A percentile compares a stretch with the other conserved stretches of the same genome.
Conservation (phyloP, 2,888 invertebrate genomes). For the Bruchidius siliquastri region DNA sequence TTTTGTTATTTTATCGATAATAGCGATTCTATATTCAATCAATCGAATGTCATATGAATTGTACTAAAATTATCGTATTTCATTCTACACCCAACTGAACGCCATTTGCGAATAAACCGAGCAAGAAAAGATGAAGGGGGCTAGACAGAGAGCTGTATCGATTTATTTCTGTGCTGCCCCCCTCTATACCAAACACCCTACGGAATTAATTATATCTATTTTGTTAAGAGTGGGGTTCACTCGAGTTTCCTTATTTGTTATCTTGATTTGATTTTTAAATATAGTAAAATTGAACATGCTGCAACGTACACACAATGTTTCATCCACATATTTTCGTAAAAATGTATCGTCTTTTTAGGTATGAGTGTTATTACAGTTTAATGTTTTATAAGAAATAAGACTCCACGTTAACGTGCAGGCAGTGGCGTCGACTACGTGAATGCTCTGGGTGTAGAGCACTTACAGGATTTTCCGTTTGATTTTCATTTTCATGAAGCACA, state of each 20-base stretch:
- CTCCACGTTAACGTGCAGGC: too few species aligned
- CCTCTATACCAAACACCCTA: conserved; percentile 34
- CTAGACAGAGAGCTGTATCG: conserved; percentile 30
- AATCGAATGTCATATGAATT: background rate
- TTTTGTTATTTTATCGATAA: background rate
- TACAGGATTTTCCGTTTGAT: too few species aligned
- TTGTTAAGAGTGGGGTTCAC: conserved; percentile 17
- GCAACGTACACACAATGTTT: too few species aligned
- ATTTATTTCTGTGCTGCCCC: conserved; percentile 38
- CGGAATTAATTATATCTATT: conserved; percentile 32
- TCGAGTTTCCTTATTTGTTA: conserved; percentile 17
- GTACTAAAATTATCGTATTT: background rate
- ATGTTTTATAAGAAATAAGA: too few species aligned
- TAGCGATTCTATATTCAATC: background rate
- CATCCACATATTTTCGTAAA: too few species aligned
- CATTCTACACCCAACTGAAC: background rate
- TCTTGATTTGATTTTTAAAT: too few species aligned
- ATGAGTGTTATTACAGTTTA: too few species aligned
- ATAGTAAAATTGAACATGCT: too few species aligned
- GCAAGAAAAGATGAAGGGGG: conserved; percentile 27
- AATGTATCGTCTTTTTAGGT: too few species aligned
- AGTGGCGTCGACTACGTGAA: too few species aligned
- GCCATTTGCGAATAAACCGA: background rate
- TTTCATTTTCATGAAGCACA: too few species aligned
- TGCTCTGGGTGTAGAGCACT: too few species aligned